These are phyloP conservation scores for Loriculus beryllinus DNA, from an alignment of 2,797 vertebrate species.

Conservation along the genomic window DNA sequence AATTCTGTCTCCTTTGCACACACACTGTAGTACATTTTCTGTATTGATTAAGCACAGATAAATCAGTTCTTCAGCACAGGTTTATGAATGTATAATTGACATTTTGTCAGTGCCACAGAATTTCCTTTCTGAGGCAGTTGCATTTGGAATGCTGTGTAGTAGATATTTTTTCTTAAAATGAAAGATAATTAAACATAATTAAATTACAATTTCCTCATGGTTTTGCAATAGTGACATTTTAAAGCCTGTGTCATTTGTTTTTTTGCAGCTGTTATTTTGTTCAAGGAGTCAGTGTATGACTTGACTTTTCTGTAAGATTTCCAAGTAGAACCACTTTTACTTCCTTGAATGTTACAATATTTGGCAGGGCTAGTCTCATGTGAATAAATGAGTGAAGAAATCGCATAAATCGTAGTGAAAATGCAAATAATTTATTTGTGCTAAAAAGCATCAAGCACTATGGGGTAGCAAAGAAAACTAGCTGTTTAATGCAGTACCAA, in stretches of 20 bases:
- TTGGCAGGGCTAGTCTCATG: not conserved
- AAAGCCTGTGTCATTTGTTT: not conserved
- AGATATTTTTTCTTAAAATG: not conserved
- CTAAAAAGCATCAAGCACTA: not conserved
- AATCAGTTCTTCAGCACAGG: not conserved
- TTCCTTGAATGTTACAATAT: not conserved
- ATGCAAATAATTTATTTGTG: not conserved
- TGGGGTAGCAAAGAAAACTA: not conserved
- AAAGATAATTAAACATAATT: not conserved
- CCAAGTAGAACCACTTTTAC: not conserved
- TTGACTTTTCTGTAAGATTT: slow-evolving; percentile 21
- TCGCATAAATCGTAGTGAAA: not conserved
- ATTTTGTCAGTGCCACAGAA: not conserved
- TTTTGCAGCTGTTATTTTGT: slow-evolving; percentile 51
- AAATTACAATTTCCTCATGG: not conserved
- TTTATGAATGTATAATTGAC: not conserved
- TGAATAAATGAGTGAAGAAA: not conserved
- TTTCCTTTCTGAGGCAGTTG: not conserved
- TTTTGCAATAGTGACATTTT: slow-evolving; percentile 27
- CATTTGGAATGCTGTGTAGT: not conserved
- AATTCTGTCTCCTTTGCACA: not conserved
- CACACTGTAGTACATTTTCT: not conserved
- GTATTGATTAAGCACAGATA: not conserved
- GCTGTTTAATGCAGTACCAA: not conserved
- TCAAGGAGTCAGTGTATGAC: not conserved